These are phyloP conservation scores for Melanargia galathea DNA, from an alignment of 2,888 invertebrate genomes.

Conservation along the genomic window DNA sequence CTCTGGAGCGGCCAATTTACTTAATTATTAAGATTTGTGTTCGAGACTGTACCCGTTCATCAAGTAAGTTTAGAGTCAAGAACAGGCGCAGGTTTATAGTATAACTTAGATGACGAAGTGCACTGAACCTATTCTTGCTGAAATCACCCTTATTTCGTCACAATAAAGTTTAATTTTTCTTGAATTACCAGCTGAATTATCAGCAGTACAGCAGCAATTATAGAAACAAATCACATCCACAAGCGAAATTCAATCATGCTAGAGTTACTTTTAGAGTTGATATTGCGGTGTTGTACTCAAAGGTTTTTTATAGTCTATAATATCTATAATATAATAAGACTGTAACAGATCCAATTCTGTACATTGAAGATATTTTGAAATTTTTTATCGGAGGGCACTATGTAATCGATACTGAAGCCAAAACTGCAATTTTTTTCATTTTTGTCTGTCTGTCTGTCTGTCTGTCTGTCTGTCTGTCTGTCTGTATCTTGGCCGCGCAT, in stretches of 20 bases:
- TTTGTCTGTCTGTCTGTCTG: too few relatives aligned
- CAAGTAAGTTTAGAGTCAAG: slow-evolving; percentile 71
- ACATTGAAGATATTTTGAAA: too few relatives aligned
- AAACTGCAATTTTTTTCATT: too few relatives aligned
- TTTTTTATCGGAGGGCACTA: too few relatives aligned
- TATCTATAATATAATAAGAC: too few relatives aligned
- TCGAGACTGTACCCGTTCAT: slow-evolving; percentile 61
- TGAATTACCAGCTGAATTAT: slow-evolving; percentile 12
- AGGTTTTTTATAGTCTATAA: slow-evolving; percentile 9
- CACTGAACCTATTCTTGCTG: slow-evolving; percentile 15
- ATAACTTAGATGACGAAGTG: slow-evolving; percentile 51
- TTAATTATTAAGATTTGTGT: slow-evolving; percentile 39
- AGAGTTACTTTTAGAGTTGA: neutral
- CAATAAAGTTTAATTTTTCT: slow-evolving; percentile 15
- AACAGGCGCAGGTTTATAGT: slow-evolving; percentile 65
- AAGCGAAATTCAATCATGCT: neutral
- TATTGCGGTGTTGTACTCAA: neutral
- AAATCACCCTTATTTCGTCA: slow-evolving; percentile 11
- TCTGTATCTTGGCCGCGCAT: too few relatives aligned
- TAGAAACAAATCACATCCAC: neutral
- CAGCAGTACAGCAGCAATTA: slow-evolving; percentile 16
- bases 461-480: too few relatives aligned
- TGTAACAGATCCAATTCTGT: too few relatives aligned
- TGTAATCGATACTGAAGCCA: too few relatives aligned
- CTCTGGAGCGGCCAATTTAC: neutral